phyloP scores from a whole-genome alignment of 2,888 invertebrate species.

The Drosophila nr. medialis region DNA sequence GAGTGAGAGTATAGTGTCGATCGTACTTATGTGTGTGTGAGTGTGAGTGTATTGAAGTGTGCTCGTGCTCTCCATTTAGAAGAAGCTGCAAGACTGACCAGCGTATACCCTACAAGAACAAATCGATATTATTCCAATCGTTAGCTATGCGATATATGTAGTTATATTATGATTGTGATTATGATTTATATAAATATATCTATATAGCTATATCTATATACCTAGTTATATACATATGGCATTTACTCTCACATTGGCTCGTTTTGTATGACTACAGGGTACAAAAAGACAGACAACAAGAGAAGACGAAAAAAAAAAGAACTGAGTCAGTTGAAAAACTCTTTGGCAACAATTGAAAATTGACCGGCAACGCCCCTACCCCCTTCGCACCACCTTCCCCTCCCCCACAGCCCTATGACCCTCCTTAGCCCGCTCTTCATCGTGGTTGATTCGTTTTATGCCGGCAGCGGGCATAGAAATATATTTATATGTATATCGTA shows the following conservation, averaged over 20 bases:
- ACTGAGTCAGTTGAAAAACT: slow-evolving; percentile 61
- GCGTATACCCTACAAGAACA: not conserved
- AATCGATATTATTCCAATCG: not conserved
- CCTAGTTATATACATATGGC: not conserved
- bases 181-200: not conserved
- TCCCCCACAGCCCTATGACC: not conserved
- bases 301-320: slow-evolving; percentile 1
- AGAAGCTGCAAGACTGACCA: not conserved
- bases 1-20: slow-evolving; percentile 20
- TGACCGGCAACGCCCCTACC: slow-evolving; percentile 40
- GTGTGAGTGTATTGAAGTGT: slow-evolving; percentile 6
- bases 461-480: slow-evolving; percentile 31
- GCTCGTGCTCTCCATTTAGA: slow-evolving; percentile 5
- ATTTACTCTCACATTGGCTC: not conserved
- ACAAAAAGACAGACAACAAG: not conserved
- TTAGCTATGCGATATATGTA: not conserved
- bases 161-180: not conserved
- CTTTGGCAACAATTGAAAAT: slow-evolving; percentile 69
- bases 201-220: not conserved
- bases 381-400: not conserved
- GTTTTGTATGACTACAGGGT: not conserved
- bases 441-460: slow-evolving; percentile 53
- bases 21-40: not conserved
- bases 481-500: not conserved
- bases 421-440: not conserved